Conservation (phyloP, 2,113 vertebrate species). For the Galemys pyrenaicus region DNA sequence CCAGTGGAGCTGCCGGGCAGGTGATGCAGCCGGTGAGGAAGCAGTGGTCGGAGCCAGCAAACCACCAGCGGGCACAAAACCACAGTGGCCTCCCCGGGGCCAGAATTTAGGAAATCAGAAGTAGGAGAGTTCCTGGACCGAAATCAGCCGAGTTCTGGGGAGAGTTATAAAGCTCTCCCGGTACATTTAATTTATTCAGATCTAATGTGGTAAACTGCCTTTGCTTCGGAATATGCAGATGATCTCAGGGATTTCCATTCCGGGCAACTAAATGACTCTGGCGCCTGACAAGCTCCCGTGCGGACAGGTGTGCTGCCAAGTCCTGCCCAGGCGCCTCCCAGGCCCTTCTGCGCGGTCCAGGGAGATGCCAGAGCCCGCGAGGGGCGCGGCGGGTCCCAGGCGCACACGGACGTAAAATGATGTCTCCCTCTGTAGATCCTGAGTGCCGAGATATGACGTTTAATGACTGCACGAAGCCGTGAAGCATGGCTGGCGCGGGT, state of each 20-base stretch:
- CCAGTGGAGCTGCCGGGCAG: no score
- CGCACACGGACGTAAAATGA: neutral
- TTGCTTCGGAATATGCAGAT: conserved; percentile 27
- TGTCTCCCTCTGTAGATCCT: neutral
- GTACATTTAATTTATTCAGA: conserved; percentile 28
- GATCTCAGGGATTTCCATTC: neutral
- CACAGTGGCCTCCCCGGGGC: no score
- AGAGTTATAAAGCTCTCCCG: neutral
- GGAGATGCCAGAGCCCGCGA: neutral
- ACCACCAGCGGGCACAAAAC: no score
- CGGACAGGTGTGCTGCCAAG: neutral
- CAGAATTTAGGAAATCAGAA: neutral
- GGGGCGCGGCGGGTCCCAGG: neutral
- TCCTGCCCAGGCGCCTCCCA: neutral
- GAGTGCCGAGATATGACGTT: neutral
- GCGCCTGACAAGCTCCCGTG: neutral
- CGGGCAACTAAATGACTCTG: conserved; percentile 7
- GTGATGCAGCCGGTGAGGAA: neutral
- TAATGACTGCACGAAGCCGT: neutral
- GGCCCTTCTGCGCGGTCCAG: neutral
- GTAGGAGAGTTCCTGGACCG: neutral
- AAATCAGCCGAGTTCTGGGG: neutral
- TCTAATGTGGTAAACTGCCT: neutral
- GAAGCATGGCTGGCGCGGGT: neutral
- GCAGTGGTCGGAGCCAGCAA: neutral